phyloP scores from a whole-genome alignment of 2,797 vertebrate species.

The Margarornis squamiger region DNA sequence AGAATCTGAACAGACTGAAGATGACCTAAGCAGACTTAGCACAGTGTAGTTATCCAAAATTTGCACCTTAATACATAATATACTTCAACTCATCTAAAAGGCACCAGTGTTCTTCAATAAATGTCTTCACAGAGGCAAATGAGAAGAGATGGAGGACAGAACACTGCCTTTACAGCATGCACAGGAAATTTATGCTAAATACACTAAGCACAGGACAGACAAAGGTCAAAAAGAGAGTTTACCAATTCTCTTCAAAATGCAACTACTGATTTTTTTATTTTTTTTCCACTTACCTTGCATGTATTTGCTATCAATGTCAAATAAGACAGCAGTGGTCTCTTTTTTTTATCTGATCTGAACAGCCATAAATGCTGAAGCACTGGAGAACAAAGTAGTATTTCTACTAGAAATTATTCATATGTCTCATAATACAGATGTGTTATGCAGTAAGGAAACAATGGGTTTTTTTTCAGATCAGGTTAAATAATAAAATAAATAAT shows the following conservation, averaged over 20 bases:
- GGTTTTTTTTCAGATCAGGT: background rate
- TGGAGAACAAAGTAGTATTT: background rate
- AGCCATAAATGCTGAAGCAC: background rate
- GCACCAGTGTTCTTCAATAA: background rate
- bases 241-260: background rate
- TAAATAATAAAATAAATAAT: background rate
- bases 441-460: background rate
- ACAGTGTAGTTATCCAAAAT: background rate
- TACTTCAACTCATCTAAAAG: background rate
- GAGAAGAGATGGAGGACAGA: constrained; percentile 10
- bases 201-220: background rate
- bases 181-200: background rate
- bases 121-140: background rate
- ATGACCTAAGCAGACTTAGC: background rate
- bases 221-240: background rate
- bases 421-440: background rate
- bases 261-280: background rate
- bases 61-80: background rate
- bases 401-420: background rate
- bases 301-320: background rate
- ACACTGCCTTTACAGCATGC: background rate
- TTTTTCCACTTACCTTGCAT: background rate
- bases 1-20: background rate
- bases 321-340: background rate
- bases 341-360: background rate